These are phyloP conservation scores for Chondrilla cf. caribensis DNA, from an alignment of 37 sponge, comb jelly and placozoan genomes.

Conservation along the genomic window DNA sequence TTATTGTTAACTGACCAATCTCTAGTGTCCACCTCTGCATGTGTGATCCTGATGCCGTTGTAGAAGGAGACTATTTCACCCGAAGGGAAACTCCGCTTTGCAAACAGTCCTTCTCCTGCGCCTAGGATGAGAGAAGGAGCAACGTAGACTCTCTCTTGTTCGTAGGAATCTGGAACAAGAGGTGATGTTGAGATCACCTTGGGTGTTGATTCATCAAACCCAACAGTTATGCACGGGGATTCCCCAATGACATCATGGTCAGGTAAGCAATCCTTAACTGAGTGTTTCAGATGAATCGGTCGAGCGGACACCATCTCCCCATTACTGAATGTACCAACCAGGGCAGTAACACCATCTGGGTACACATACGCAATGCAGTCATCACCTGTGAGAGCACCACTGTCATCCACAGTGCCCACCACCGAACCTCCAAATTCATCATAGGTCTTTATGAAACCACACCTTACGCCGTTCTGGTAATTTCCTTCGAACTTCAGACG, in stretches of 20 bases:
- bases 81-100: conserved; percentile 27
- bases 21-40: conserved; percentile 53
- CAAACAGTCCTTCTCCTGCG: conserved; percentile 74
- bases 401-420: conserved; percentile 39
- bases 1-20: conserved; percentile 60
- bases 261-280: background rate
- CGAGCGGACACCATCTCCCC: conserved; percentile 36
- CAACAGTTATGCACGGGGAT: background rate
- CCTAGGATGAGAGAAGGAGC: conserved; percentile 26
- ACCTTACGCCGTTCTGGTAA: conserved; percentile 31
- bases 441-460: conserved; percentile 29
- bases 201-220: conserved; percentile 41
- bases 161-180: conserved; percentile 55
- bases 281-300: conserved; percentile 15
- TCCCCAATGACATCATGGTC: background rate
- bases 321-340: conserved; percentile 47
- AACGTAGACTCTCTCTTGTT: conserved; percentile 49
- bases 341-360: conserved; percentile 48
- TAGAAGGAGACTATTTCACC: conserved; percentile 60
- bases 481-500: conserved; percentile 25
- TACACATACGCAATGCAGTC: conserved; percentile 61
- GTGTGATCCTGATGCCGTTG: conserved; percentile 64
- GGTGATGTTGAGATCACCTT: conserved; percentile 27
- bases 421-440: conserved; percentile 59
- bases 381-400: conserved; percentile 49